A percentile compares a stretch with the other conserved stretches of the same genome.
phyloP scores from a whole-genome alignment of 1,140 invertebrate genomes.

The Ericerus pela region DNA sequence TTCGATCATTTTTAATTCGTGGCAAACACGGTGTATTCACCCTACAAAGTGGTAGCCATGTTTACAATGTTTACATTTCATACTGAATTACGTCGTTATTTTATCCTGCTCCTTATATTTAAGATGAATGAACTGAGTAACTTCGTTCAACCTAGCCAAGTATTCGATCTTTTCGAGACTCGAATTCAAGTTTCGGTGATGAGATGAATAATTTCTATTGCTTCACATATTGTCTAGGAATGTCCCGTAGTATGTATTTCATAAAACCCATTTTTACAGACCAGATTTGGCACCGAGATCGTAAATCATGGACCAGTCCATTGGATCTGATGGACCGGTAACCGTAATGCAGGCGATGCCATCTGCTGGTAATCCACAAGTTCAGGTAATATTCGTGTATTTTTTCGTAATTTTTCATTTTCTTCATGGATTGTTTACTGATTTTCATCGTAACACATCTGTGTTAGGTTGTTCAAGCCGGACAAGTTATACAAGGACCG shows the following conservation, averaged over 20 bases:
- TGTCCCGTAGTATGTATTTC: too few relatives aligned
- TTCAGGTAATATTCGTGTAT: slow-evolving; percentile 17
- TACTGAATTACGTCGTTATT: neutral
- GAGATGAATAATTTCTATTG: too few relatives aligned
- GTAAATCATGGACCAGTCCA: slow-evolving; percentile 25
- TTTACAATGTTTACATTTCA: slow-evolving; percentile 22
- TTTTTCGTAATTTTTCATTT: neutral
- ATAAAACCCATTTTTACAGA: too few relatives aligned
- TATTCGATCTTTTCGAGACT: too few relatives aligned
- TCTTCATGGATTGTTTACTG: too few relatives aligned
- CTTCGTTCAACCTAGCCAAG: too few relatives aligned
- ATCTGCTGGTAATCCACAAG: slow-evolving; percentile 22
- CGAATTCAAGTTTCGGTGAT: too few relatives aligned
- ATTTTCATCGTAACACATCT: neutral
- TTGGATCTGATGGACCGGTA: slow-evolving; percentile 24
- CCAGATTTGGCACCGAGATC: too few relatives aligned
- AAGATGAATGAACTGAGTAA: too few relatives aligned
- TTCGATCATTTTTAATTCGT: too few relatives aligned
- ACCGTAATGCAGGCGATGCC: slow-evolving; percentile 32
- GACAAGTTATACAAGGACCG: slow-evolving; percentile 31
- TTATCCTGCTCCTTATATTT: neutral
- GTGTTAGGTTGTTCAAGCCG: slow-evolving; percentile 35
- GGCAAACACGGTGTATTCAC: slow-evolving; percentile 21
- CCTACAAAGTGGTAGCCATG: slow-evolving; percentile 25
- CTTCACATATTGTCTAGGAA: too few relatives aligned